A percentile compares a stretch with the other conserved stretches of the same genome.
Evolutionary conservation across 2,797 vertebrate genomes (phyloP).

Genomic region (Ptychadena robeensis): DNA sequence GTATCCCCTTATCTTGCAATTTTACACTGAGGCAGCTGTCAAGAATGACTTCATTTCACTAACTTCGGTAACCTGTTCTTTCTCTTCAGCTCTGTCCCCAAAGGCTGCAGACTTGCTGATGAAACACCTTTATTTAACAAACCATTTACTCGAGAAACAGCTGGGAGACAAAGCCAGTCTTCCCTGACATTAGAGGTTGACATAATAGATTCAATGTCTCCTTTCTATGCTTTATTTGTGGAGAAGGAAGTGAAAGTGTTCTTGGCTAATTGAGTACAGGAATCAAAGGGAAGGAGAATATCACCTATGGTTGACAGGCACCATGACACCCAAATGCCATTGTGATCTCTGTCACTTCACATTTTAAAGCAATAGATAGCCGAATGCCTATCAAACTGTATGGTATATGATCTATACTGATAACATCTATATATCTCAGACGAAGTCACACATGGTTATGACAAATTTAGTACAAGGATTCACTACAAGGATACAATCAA

Average conservation of each 20-base stretch:
- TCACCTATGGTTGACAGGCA: slow-evolving; percentile 23
- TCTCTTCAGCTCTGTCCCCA: slow-evolving; percentile 34
- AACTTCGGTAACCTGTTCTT: slow-evolving; percentile 44
- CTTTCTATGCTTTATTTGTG: slow-evolving; percentile 38
- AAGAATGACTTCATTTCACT: slow-evolving; percentile 31
- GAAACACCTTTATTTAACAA: slow-evolving; percentile 60
- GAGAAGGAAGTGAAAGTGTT: background rate
- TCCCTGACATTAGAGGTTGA: slow-evolving; percentile 43
- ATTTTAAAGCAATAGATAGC: background rate
- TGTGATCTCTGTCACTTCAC: slow-evolving; percentile 8
- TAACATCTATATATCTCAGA: no score
- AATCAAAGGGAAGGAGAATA: slow-evolving; percentile 44
- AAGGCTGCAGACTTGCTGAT: slow-evolving; percentile 49
- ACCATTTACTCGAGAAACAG: slow-evolving; percentile 53
- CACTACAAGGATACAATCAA: no score
- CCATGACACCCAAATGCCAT: slow-evolving; percentile 21
- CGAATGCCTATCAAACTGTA: background rate
- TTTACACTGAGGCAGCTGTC: slow-evolving; percentile 11
- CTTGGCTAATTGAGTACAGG: slow-evolving; percentile 33
- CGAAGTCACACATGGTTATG: no score
- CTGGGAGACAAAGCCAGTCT: slow-evolving; percentile 50
- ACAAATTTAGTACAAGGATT: no score
- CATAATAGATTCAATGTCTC: slow-evolving; percentile 51
- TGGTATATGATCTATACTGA: background rate
- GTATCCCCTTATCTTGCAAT: background rate